Evolutionary conservation across 2,797 vertebrate genomes (phyloP).

Genomic region (Ctenopoma multispine): DNA sequence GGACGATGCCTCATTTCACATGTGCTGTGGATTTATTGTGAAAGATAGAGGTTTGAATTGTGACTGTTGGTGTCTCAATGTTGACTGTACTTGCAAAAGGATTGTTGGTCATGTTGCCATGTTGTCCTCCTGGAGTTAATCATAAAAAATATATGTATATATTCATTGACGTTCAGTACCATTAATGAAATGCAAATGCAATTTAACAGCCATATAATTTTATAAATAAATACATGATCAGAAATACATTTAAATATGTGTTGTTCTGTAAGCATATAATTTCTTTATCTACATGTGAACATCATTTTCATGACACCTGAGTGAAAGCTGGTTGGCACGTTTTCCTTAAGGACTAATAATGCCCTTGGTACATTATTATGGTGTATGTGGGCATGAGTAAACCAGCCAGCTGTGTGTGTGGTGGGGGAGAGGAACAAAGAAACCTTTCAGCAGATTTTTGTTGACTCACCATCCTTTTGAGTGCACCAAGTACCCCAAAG

Average conservation of each 20-base stretch:
- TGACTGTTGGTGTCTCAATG: no score
- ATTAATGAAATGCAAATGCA: constrained; percentile 8
- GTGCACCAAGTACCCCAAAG: constrained; percentile 25
- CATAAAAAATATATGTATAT: background rate
- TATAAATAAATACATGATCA: constrained; percentile 3
- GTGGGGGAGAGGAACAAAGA: constrained; percentile 39
- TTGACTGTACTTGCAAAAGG: no score
- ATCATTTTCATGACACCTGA: constrained; percentile 17
- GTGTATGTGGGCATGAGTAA: constrained; percentile 36
- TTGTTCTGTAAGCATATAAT: constrained; percentile 1
- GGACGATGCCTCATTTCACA: no score
- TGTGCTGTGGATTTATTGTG: background rate
- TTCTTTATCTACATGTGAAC: constrained; percentile 10
- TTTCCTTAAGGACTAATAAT: constrained; percentile 32
- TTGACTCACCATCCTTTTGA: constrained; percentile 65
- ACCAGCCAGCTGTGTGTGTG: constrained; percentile 21
- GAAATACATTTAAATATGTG: background rate
- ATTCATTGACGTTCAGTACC: background rate
- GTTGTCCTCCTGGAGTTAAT: background rate
- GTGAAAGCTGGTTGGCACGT: constrained; percentile 17
- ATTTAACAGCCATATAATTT: background rate
- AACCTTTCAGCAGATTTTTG: constrained; percentile 66
- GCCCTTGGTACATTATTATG: constrained; percentile 40
- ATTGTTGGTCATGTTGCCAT: no score
- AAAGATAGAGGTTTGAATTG: background rate